Evolutionary conservation across 35 echinoderm and acorn worm species (phyloP).

Genomic region (Heliocidaris erythrogramma): DNA sequence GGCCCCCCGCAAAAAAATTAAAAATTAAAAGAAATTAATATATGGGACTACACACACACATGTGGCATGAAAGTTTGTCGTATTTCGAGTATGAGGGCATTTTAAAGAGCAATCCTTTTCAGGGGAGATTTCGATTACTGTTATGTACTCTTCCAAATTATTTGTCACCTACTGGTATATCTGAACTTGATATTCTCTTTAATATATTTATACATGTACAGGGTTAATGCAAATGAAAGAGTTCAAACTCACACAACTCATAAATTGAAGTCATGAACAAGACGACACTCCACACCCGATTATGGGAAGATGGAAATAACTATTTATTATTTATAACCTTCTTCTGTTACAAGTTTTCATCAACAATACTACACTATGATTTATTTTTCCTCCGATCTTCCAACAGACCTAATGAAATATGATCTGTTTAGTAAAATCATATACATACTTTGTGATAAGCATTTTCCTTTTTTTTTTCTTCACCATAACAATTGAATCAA

Average conservation of each 20-base stretch:
- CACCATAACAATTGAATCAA: slow-evolving; percentile 9
- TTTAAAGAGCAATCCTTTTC: too few species aligned
- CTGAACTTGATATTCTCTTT: too few species aligned
- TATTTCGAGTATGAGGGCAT: too few species aligned
- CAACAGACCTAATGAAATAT: slow-evolving; percentile 7
- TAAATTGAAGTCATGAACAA: background rate
- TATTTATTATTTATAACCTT: slow-evolving; percentile 42
- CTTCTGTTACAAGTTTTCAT: slow-evolving; percentile 40
- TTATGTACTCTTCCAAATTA: too few species aligned
- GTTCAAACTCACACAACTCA: background rate
- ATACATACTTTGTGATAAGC: slow-evolving; percentile 18
- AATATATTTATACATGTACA: too few species aligned
- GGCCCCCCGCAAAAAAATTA: too few species aligned
- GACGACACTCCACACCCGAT: background rate
- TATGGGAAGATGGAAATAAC: slow-evolving; percentile 45
- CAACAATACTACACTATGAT: slow-evolving; percentile 43
- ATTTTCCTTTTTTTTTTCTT: slow-evolving; percentile 12
- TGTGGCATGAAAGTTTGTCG: too few species aligned
- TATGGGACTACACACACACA: too few species aligned
- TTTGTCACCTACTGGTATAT: too few species aligned
- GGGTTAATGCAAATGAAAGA: background rate
- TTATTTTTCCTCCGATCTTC: slow-evolving; percentile 26
- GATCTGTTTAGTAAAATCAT: slow-evolving; percentile 28
- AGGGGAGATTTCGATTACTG: too few species aligned
- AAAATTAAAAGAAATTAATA: too few species aligned